These are phyloP conservation scores for Sitta carolinensis DNA, from an alignment of 2,797 vertebrate species.

Conservation along the genomic window DNA sequence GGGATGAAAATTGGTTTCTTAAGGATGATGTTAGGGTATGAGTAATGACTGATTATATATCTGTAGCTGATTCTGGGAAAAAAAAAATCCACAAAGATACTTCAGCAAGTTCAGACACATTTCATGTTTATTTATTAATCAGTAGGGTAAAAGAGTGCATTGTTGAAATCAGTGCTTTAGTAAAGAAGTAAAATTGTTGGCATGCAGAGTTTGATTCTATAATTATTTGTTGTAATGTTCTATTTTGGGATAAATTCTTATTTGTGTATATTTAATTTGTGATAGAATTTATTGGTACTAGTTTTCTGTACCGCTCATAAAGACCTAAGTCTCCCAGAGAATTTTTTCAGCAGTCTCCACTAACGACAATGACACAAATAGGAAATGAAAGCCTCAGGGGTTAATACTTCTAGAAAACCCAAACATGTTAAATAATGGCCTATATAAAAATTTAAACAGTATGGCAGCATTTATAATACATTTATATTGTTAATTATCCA, in stretches of 20 bases:
- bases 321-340: neutral
- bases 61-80: neutral
- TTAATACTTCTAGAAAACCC: neutral
- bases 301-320: neutral
- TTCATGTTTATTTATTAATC: neutral
- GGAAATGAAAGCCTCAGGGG: neutral
- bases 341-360: neutral
- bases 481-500: neutral
- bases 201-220: neutral
- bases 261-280: neutral
- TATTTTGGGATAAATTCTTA: neutral
- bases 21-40: neutral
- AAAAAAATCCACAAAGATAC: neutral
- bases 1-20: neutral
- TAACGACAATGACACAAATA: neutral
- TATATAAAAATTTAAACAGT: neutral
- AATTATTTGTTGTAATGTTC: neutral
- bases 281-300: neutral
- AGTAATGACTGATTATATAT: neutral
- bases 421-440: neutral
- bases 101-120: neutral
- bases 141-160: neutral
- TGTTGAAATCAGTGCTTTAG: neutral
- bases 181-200: neutral
- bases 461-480: neutral